Percentiles rank a stretch among this genome's conserved stretches.
phyloP scores from a whole-genome alignment of 1,140 invertebrate genomes.

The Caenorhabditis remanei region DNA sequence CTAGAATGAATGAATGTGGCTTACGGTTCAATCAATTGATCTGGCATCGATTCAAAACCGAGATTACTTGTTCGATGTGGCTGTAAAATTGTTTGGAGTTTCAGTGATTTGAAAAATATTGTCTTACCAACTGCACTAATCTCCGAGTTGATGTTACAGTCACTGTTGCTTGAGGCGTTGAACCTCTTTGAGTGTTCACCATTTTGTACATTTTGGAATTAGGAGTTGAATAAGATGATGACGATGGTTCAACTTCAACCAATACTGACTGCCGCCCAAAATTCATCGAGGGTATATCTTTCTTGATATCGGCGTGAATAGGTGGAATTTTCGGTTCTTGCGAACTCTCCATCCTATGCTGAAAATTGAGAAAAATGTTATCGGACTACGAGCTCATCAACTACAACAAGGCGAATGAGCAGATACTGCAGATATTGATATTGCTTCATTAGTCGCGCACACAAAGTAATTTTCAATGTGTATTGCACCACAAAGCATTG shows the following conservation, averaged over 20 bases:
- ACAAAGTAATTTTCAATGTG: constrained; percentile 9
- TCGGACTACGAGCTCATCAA: constrained; percentile 51
- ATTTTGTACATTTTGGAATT: constrained; percentile 31
- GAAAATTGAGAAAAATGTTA: constrained; percentile 25
- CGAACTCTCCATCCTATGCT: not conserved
- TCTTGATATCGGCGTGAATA: not conserved
- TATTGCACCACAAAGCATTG: constrained; percentile 5
- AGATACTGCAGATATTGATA: constrained; percentile 44
- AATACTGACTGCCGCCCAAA: not conserved
- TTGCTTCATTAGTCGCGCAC: constrained; percentile 39
- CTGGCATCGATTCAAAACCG: not conserved
- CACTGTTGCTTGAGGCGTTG: not conserved
- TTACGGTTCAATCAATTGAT: constrained; percentile 18
- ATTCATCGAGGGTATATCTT: not conserved
- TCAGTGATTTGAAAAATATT: not conserved
- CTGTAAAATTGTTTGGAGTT: not conserved
- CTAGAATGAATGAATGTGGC: not conserved
- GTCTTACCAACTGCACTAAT: not conserved
- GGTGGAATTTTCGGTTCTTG: not conserved
- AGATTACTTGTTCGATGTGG: not conserved
- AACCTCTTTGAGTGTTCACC: not conserved
- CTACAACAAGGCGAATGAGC: constrained; percentile 40
- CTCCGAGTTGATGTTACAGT: not conserved
- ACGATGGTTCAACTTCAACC: constrained; percentile 13
- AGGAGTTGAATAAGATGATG: not conserved